These are phyloP conservation scores for Habrosyne pyritoides DNA, from an alignment of 2,888 invertebrate genomes.

Conservation along the genomic window DNA sequence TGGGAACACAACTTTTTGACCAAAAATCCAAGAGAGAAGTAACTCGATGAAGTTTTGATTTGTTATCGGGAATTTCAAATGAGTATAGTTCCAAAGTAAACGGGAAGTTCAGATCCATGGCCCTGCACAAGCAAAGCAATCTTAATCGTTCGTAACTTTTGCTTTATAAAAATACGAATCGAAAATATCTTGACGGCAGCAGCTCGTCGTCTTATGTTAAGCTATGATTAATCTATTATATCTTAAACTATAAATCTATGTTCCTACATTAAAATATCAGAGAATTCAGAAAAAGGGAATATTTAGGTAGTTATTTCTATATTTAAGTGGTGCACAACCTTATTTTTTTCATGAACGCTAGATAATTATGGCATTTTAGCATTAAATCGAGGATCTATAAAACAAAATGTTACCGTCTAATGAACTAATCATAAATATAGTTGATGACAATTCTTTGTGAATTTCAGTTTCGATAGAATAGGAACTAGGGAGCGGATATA, in stretches of 20 bases:
- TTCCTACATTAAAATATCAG: conserved; percentile 81
- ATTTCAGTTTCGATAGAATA: conserved; percentile 61
- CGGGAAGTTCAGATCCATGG: conserved; percentile 53
- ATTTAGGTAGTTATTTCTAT: conserved; percentile 77
- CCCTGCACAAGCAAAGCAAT: conserved; percentile 82
- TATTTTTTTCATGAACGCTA: conserved; percentile 82
- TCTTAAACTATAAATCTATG: conserved; percentile 69
- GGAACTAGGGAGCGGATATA: conserved; percentile 70
- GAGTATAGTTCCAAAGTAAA: conserved; percentile 15
- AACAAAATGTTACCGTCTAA: conserved; percentile 63
- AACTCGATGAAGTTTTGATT: not conserved
- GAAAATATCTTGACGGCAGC: conserved; percentile 81
- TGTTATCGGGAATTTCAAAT: conserved; percentile 12
- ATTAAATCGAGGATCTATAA: conserved; percentile 61
- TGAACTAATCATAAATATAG: conserved; percentile 58
- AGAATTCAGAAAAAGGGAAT: conserved; percentile 83
- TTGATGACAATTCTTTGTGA: conserved; percentile 53
- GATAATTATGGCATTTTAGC: conserved; percentile 75
- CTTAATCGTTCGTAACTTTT: conserved; percentile 80
- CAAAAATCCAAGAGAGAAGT: conserved; percentile 26
- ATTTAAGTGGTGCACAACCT: conserved; percentile 83
- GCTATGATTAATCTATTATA: conserved; percentile 74
- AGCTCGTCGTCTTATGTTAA: conserved; percentile 73
- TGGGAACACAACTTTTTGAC: conserved; percentile 19
- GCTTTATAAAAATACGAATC: conserved; percentile 83